Evolutionary conservation across 2,113 vertebrate genomes (phyloP), one percentile per base, ranked within the genome.

Genomic region (Gymnocephalus cernua): DNA sequence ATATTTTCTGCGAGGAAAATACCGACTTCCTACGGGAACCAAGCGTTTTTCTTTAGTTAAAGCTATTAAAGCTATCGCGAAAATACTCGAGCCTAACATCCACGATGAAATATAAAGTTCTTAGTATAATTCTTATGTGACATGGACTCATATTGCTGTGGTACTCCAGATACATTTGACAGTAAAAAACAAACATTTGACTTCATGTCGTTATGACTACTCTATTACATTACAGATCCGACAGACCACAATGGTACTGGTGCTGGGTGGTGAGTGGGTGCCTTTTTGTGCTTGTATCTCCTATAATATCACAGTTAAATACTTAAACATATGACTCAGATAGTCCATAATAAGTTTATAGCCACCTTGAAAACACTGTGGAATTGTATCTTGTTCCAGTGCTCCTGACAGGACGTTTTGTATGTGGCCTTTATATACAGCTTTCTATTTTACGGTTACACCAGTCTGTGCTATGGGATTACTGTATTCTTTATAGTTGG

Each of bases 401-500:
- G 50, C n/a, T 78, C 48, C 56, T 69, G 50, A 57, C 72, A 59
- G 59, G n/a, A n/a, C 38, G 61, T 68, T 41, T 77, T 74, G 32
- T n/a, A 56, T 38, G 57, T 50, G 70, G 69, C 74, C 81, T 76
- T 54, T 14, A 15, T 21, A 69, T 76, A 61, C 13, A 65, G 13
- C 77, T 74, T 71, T 68, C 0, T 41, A 61, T 61, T 19, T 23
- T 16, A 66, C 54, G 50, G 69, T 45, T 59, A 29, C 27, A 41
- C 54, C 67, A 69, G 67, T 66, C 61, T 74, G 54, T 16, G 57
- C 66, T 68, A 61, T 83, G 86, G 83, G 77, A 66, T 90, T 78
- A 87, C 78, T 47, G 41, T 79, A 70, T 53, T 82, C 72, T 85
- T 84, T 82, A 71, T 76, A 83, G 73, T 79, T 27, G 12, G 76